Evolutionary conservation across 2,888 invertebrate genomes (phyloP).

Genomic region (Sphaerophoria taeniata): DNA sequence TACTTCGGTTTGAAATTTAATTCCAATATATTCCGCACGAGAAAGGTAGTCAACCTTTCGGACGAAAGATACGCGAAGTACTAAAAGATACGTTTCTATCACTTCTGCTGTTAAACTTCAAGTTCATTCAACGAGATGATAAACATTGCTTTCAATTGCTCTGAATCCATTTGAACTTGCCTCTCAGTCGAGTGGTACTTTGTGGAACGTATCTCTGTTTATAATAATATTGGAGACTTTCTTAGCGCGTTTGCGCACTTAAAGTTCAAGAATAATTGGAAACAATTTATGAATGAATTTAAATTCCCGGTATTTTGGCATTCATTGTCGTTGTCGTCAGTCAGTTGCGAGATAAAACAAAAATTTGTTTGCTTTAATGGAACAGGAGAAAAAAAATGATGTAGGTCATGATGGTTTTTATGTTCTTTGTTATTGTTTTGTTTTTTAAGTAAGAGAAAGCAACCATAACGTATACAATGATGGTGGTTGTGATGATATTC

Average conservation of each 20-base stretch:
- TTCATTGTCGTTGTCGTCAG: neutral
- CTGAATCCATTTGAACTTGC: constrained; percentile 28
- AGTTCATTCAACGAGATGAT: constrained; percentile 65
- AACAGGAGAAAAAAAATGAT: no score
- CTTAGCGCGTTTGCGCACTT: constrained; percentile 36
- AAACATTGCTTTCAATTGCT: no score
- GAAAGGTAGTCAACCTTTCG: constrained; percentile 42
- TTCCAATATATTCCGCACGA: constrained; percentile 4
- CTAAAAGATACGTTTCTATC: constrained; percentile 53
- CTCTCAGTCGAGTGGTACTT: neutral
- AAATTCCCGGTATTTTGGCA: constrained; percentile 32
- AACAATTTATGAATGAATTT: constrained; percentile 58
- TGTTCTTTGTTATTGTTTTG: no score
- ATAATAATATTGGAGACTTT: constrained; percentile 70
- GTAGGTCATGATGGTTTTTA: no score
- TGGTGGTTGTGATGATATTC: no score
- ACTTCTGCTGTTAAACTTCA: constrained; percentile 23
- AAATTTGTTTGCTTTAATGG: no score
- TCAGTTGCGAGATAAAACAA: no score
- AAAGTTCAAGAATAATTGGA: constrained; percentile 2
- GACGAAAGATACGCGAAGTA: constrained; percentile 52
- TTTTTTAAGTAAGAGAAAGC: no score
- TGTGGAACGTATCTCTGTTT: constrained; percentile 64
- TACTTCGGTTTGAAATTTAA: neutral
- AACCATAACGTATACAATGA: no score